Conservation (phyloP, 2,888 invertebrate genomes). For the Empis stercorea region DNA sequence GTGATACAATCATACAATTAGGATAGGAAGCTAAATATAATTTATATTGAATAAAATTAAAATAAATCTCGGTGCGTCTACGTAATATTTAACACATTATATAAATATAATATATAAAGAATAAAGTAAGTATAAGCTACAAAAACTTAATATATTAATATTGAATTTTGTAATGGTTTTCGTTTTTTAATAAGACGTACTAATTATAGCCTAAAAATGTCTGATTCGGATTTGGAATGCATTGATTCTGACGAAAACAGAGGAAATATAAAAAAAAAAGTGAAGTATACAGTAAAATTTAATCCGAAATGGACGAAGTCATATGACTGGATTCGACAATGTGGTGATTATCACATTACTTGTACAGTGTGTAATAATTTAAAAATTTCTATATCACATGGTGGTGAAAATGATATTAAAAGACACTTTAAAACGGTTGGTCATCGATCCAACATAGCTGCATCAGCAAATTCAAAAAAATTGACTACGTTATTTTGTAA, state of each 20-base stretch:
- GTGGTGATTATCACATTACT: slow-evolving; percentile 1
- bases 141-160: neutral
- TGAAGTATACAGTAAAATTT: neutral
- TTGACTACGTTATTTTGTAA: neutral
- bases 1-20: too few relatives aligned
- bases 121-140: neutral
- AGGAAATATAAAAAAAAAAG: neutral
- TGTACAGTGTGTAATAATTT: slow-evolving; percentile 1
- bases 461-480: neutral
- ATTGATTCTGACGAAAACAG: neutral
- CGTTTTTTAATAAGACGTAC: neutral
- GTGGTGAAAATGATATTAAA: neutral
- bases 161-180: neutral
- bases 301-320: neutral
- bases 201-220: neutral
- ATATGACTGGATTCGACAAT: neutral
- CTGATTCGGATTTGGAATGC: neutral
- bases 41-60: too few relatives aligned
- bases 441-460: neutral
- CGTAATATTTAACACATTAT: too few relatives aligned
- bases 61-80: too few relatives aligned
- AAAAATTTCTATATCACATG: slow-evolving; percentile 1
- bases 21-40: too few relatives aligned
- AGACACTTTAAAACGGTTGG: neutral
- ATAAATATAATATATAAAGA: too few relatives aligned